Conservation (phyloP, 2,797 vertebrate species). For the Alauda arvensis region DNA sequence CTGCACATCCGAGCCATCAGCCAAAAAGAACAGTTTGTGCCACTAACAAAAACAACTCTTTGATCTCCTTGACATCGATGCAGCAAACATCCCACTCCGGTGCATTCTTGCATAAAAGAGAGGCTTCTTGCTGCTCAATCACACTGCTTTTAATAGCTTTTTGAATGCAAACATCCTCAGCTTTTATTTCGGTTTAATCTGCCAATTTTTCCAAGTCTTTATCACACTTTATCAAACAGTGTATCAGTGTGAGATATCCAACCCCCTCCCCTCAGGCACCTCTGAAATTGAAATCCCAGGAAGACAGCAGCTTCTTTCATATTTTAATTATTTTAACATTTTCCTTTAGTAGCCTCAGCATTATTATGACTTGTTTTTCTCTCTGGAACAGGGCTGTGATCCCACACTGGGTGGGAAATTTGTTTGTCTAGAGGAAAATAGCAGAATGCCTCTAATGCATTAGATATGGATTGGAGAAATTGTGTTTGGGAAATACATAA, state of each 20-base stretch:
- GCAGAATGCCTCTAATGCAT: constrained; percentile 44
- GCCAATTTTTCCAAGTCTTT: constrained; percentile 66
- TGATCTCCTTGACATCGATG: constrained; percentile 21
- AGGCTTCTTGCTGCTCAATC: constrained; percentile 47
- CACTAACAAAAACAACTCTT: constrained; percentile 18
- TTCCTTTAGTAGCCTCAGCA: constrained; percentile 56
- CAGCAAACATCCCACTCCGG: neutral
- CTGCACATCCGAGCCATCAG: neutral
- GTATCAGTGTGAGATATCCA: constrained; percentile 65
- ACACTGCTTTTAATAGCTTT: constrained; percentile 50
- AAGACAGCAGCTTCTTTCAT: constrained; percentile 55
- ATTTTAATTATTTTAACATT: constrained; percentile 75
- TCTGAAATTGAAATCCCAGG: constrained; percentile 67
- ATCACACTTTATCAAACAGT: constrained; percentile 72
- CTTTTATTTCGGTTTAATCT: constrained; percentile 68
- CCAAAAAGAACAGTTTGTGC: constrained; percentile 24
- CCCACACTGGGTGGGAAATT: constrained; percentile 54
- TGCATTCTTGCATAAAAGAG: constrained; percentile 38
- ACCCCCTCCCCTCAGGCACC: constrained; percentile 58
- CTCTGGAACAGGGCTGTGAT: constrained; percentile 36
- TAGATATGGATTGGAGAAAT: constrained; percentile 45
- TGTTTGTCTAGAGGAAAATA: constrained; percentile 49
- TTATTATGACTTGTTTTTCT: constrained; percentile 65
- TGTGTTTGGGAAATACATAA: constrained; percentile 47
- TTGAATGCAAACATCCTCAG: constrained; percentile 41